Percentiles rank a stretch among this genome's conserved stretches.
Evolutionary conservation across 1,140 invertebrate species (phyloP).

Genomic region (Wasmannia auropunctata): DNA sequence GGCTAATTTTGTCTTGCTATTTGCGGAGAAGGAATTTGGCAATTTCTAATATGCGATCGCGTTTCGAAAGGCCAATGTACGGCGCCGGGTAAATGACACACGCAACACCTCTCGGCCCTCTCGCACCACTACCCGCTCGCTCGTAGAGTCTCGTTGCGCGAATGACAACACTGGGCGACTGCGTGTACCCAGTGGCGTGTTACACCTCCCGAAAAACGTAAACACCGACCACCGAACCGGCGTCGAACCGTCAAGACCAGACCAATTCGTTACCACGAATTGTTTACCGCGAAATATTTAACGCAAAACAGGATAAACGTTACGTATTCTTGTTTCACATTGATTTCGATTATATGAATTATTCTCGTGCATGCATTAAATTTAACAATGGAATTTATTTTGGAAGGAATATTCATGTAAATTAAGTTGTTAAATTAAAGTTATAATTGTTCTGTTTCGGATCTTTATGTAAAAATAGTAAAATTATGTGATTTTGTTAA

Average conservation of each 20-base stretch:
- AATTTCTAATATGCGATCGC: not conserved
- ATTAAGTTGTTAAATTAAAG: not conserved
- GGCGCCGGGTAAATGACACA: not conserved
- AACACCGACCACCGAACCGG: not conserved
- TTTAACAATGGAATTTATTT: not conserved
- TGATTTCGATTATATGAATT: not conserved
- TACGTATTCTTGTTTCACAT: not conserved
- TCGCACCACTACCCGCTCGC: not conserved
- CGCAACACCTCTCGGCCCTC: not conserved
- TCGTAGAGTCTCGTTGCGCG: not conserved
- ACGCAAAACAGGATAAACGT: not conserved
- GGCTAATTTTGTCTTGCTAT: not conserved
- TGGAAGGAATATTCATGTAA: not conserved
- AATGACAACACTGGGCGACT: not conserved
- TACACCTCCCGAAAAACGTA: slow-evolving; percentile 14
- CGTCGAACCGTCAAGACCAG: not conserved
- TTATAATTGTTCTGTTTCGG: not conserved
- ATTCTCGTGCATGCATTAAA: not conserved
- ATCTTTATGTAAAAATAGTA: not conserved
- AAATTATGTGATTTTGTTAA: not conserved
- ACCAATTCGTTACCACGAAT: slow-evolving; percentile 6
- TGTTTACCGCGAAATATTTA: slow-evolving; percentile 17
- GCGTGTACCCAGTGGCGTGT: not conserved
- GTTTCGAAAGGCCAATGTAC: not conserved
- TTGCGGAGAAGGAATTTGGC: not conserved